These are phyloP conservation scores for Telenomus remus DNA, from an alignment of 1,140 invertebrate species.

Conservation along the genomic window DNA sequence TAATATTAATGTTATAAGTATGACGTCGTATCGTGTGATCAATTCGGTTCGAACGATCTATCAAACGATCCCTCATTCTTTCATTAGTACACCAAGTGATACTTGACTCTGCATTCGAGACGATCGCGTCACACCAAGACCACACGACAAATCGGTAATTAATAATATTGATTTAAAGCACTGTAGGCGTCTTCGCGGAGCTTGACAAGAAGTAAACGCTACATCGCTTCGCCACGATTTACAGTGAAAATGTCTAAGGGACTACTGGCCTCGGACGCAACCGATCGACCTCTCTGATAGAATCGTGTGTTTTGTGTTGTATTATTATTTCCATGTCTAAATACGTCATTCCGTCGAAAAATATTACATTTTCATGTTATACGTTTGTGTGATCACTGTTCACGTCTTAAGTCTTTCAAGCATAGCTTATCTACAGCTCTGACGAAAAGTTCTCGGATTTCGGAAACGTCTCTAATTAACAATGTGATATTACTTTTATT, in stretches of 20 bases:
- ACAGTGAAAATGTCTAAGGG: slow-evolving; percentile 19
- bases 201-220: slow-evolving; percentile 27
- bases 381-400: slow-evolving; percentile 3
- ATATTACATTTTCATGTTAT: slow-evolving; percentile 21
- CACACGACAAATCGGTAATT: slow-evolving; percentile 32
- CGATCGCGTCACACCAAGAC: neutral
- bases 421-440: too few species aligned
- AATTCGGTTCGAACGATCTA: slow-evolving; percentile 7
- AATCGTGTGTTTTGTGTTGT: slow-evolving; percentile 4
- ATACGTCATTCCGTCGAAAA: slow-evolving; percentile 14
- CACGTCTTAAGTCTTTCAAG: neutral
- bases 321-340: neutral
- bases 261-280: slow-evolving; percentile 19
- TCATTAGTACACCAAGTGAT: neutral
- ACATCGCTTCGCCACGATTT: slow-evolving; percentile 22
- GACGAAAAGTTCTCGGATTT: too few species aligned
- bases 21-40: slow-evolving; percentile 14
- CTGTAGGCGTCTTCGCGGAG: slow-evolving; percentile 25
- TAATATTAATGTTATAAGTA: slow-evolving; percentile 31
- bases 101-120: neutral
- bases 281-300: neutral
- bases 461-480: too few species aligned
- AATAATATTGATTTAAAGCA: slow-evolving; percentile 44
- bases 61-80: slow-evolving; percentile 8
- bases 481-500: too few species aligned